phyloP scores from a whole-genome alignment of 1,140 invertebrate genomes.

The Brachionus angularis region DNA sequence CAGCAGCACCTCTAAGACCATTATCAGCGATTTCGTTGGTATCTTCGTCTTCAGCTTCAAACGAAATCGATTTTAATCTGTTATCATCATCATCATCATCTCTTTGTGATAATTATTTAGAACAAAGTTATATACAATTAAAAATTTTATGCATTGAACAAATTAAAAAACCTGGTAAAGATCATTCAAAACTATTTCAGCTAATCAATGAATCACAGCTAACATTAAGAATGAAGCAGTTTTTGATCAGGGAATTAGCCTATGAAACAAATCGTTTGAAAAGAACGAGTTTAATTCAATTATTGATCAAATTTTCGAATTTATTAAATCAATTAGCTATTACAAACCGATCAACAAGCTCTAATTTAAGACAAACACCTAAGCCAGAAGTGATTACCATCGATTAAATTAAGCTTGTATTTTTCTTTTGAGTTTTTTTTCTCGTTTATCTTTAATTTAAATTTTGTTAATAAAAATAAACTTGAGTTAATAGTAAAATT shows the following conservation, averaged over 20 bases:
- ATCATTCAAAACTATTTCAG: slow-evolving; percentile 33
- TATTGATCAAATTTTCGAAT: slow-evolving; percentile 13
- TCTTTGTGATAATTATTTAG: slow-evolving; percentile 38
- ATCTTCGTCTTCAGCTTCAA: slow-evolving; percentile 4
- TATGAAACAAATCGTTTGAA: slow-evolving; percentile 39
- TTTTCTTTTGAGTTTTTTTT: neutral
- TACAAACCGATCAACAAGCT: neutral
- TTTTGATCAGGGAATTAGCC: slow-evolving; percentile 24
- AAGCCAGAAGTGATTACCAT: neutral
- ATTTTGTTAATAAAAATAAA: neutral
- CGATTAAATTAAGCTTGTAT: no score
- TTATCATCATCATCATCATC: neutral
- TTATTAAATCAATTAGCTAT: slow-evolving; percentile 6
- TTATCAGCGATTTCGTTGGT: neutral
- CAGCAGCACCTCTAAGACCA: no score
- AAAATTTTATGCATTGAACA: slow-evolving; percentile 43
- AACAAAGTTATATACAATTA: slow-evolving; percentile 32
- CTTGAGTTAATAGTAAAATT: no score
- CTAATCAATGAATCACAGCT: slow-evolving; percentile 27
- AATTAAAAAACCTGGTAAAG: slow-evolving; percentile 39
- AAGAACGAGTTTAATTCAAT: slow-evolving; percentile 5
- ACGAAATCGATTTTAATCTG: slow-evolving; percentile 21
- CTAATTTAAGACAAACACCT: neutral
- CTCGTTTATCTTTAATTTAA: neutral
- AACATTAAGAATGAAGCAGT: slow-evolving; percentile 24